Conservation (phyloP, 2,797 vertebrate species). For the Corythornis leucogaster region DNA sequence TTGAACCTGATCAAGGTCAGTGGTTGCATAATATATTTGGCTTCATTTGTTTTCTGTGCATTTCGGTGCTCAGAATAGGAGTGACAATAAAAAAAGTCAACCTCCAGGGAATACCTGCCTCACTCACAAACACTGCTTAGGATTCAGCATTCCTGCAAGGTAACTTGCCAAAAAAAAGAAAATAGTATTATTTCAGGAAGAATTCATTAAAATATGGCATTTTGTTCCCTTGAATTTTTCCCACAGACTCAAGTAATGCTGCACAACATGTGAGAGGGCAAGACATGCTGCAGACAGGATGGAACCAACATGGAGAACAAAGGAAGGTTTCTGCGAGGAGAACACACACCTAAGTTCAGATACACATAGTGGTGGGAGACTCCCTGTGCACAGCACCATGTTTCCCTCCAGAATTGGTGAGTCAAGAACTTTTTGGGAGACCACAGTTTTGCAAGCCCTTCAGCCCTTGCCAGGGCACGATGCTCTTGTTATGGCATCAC, state of each 20-base stretch:
- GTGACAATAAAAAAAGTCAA: background rate
- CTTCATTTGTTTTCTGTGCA: background rate
- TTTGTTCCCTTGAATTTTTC: background rate
- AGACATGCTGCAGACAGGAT: background rate
- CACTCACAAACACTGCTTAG: background rate
- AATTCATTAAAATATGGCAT: background rate
- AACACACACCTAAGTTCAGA: background rate
- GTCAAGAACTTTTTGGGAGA: background rate
- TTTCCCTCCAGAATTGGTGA: accelerated
- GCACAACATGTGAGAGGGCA: background rate
- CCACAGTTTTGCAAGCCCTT: background rate
- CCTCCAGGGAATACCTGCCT: background rate
- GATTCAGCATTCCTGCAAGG: background rate
- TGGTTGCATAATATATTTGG: constrained; percentile 17
- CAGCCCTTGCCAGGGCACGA: background rate
- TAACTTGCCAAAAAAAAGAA: background rate
- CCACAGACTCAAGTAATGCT: accelerated
- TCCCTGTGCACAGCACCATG: accelerated
- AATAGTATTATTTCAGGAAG: background rate
- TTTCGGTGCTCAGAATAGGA: background rate
- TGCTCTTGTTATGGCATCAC: background rate
- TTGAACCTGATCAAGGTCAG: constrained; percentile 75
- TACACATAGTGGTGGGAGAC: accelerated
- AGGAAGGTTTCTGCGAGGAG: background rate
- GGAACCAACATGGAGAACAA: background rate